A percentile compares a stretch with the other conserved stretches of the same genome.
These are phyloP conservation scores for Epizoanthus stellaris DNA, from an alignment of 92 coral and sea anemone species.

Conservation along the genomic window DNA sequence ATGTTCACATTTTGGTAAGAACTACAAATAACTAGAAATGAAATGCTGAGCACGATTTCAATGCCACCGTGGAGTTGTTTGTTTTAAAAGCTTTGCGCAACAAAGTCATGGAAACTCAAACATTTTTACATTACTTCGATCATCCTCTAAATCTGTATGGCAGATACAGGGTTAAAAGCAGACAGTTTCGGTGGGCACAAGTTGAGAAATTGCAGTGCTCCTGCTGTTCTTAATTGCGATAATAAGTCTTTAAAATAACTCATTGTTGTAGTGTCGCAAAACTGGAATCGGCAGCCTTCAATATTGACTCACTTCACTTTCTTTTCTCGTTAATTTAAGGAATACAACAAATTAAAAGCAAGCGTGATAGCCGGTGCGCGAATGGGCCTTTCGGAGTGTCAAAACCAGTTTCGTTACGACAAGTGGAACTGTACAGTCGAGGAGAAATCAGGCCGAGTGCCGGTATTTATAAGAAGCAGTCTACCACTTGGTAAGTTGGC, in stretches of 20 bases:
- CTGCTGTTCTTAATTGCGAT: too few species aligned
- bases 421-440: slow-evolving; percentile 36
- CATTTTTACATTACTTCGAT: too few species aligned
- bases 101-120: slow-evolving; percentile 2
- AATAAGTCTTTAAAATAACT: too few species aligned
- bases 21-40: too few species aligned
- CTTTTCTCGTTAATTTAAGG: slow-evolving; percentile 15
- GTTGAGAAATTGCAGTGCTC: too few species aligned
- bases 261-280: too few species aligned
- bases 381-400: slow-evolving; percentile 3
- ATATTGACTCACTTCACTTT: background rate
- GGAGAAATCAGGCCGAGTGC: background rate
- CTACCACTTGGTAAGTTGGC: slow-evolving; percentile 25
- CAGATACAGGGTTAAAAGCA: too few species aligned
- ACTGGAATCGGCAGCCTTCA: too few species aligned
- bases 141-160: too few species aligned
- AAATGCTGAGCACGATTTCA: background rate
- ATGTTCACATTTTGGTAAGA: too few species aligned
- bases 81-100: background rate
- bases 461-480: background rate
- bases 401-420: slow-evolving; percentile 27
- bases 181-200: too few species aligned
- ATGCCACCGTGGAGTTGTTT: slow-evolving; percentile 15
- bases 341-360: slow-evolving; percentile 2
- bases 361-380: slow-evolving; percentile 1